These are phyloP conservation scores for Clepsis dumicolana DNA, from an alignment of 2,888 invertebrate species.

Conservation along the genomic window DNA sequence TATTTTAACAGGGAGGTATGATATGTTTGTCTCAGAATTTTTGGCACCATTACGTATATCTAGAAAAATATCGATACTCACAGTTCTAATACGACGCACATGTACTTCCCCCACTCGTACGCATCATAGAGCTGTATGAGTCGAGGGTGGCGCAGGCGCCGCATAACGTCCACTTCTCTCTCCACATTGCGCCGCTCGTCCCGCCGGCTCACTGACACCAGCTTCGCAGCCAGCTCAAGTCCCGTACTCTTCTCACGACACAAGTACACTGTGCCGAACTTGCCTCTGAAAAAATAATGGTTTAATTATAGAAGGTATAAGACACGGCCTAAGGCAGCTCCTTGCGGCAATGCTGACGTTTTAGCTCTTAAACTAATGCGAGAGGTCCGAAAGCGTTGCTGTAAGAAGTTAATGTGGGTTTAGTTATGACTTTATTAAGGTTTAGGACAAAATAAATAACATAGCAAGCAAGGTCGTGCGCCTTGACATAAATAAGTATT, in stretches of 20 bases:
- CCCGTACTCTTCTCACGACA: conserved; percentile 94
- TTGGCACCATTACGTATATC: too few relatives aligned
- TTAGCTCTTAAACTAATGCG: background rate
- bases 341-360: background rate
- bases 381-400: background rate
- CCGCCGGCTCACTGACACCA: conserved; percentile 93
- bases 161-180: conserved; percentile 98
- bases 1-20: too few relatives aligned
- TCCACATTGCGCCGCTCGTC: conserved; percentile 97
- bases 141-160: conserved; percentile 96
- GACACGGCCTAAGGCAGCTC: background rate
- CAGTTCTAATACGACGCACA: conserved; percentile 99
- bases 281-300: conserved; percentile 89
- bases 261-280: conserved; percentile 98
- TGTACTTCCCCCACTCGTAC: conserved; percentile 96
- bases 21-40: too few relatives aligned
- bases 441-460: too few relatives aligned
- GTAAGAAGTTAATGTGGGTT: background rate
- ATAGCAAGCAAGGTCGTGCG: too few relatives aligned
- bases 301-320: conserved; percentile 5
- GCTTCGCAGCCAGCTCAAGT: conserved; percentile 95
- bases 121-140: conserved; percentile 99
- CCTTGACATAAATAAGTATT: too few relatives aligned
- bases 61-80: conserved; percentile 89
- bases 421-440: too few relatives aligned